A percentile compares a stretch with the other conserved stretches of the same genome.
These are phyloP conservation scores for Cacatua alba DNA, from an alignment of 2,113 vertebrate species.

Conservation along the genomic window DNA sequence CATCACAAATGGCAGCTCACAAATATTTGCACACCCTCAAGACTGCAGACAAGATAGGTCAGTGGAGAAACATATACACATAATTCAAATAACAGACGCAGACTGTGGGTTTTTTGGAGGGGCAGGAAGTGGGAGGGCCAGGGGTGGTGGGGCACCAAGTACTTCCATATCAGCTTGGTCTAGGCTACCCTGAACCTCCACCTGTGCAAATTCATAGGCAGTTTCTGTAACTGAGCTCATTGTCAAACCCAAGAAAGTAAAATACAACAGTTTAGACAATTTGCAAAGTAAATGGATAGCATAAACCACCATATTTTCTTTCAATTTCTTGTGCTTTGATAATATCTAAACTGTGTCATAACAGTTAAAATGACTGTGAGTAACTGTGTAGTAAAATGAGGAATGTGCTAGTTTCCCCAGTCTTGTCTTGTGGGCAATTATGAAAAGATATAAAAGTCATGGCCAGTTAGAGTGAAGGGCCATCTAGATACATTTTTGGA, in stretches of 20 bases:
- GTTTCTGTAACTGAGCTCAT: background rate
- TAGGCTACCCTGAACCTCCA: background rate
- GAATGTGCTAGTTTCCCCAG: background rate
- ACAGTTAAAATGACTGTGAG: background rate
- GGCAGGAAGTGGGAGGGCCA: background rate
- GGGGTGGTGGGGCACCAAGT: background rate
- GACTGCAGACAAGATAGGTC: background rate
- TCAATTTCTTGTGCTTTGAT: background rate
- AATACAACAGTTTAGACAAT: background rate
- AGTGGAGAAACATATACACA: background rate
- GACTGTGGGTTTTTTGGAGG: background rate
- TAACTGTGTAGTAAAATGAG: background rate
- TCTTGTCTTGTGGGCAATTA: background rate
- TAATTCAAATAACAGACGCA: background rate
- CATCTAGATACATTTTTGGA: background rate
- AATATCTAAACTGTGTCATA: background rate
- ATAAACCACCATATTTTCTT: background rate
- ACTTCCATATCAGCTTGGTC: background rate
- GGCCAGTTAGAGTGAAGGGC: background rate
- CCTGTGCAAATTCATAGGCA: background rate
- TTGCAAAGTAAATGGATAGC: background rate
- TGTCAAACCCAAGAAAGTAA: background rate
- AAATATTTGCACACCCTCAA: background rate
- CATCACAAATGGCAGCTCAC: background rate
- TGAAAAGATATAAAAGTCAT: background rate